Evolutionary conservation across 1,140 invertebrate species (phyloP).

Genomic region (Listronotus bonariensis): DNA sequence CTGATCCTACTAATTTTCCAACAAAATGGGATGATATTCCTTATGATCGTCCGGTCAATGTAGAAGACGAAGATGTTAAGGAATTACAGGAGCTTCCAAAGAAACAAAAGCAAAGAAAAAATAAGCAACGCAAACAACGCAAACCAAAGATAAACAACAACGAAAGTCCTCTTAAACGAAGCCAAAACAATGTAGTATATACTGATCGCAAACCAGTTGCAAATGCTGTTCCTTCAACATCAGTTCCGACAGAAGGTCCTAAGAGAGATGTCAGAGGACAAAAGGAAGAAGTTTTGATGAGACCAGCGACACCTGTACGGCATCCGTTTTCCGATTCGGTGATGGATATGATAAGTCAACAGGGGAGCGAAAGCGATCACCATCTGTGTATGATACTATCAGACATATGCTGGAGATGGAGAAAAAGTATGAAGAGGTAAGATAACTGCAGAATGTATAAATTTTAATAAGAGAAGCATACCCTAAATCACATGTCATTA

Average conservation of each 20-base stretch:
- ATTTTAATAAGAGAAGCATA: too few species aligned
- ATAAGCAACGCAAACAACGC: slow-evolving; percentile 29
- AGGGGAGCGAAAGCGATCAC: slow-evolving; percentile 54
- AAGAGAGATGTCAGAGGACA: slow-evolving; percentile 57
- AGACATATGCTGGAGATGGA: slow-evolving; percentile 62
- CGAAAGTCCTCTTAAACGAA: slow-evolving; percentile 25
- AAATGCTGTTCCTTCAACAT: slow-evolving; percentile 30
- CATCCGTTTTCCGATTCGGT: slow-evolving; percentile 58
- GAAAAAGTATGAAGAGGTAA: slow-evolving; percentile 59
- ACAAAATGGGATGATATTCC: slow-evolving; percentile 29
- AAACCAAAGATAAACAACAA: slow-evolving; percentile 32
- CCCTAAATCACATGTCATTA: too few species aligned
- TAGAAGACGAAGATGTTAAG: slow-evolving; percentile 65
- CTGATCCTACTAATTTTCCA: slow-evolving; percentile 48
- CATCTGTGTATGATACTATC: slow-evolving; percentile 62
- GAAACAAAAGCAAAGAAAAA: slow-evolving; percentile 38
- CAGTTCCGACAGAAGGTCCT: slow-evolving; percentile 37
- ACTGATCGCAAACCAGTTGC: slow-evolving; percentile 41
- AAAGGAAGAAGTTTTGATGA: slow-evolving; percentile 65
- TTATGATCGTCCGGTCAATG: slow-evolving; percentile 24
- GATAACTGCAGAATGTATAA: slow-evolving; percentile 28
- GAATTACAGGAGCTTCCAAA: slow-evolving; percentile 64
- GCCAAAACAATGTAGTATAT: slow-evolving; percentile 20
- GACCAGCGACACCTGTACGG: slow-evolving; percentile 60
- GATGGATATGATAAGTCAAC: slow-evolving; percentile 54